Base-by-base conservation (phyloP, 1,140 invertebrate genomes). In the Yoshiicerus persimilis region DNA sequence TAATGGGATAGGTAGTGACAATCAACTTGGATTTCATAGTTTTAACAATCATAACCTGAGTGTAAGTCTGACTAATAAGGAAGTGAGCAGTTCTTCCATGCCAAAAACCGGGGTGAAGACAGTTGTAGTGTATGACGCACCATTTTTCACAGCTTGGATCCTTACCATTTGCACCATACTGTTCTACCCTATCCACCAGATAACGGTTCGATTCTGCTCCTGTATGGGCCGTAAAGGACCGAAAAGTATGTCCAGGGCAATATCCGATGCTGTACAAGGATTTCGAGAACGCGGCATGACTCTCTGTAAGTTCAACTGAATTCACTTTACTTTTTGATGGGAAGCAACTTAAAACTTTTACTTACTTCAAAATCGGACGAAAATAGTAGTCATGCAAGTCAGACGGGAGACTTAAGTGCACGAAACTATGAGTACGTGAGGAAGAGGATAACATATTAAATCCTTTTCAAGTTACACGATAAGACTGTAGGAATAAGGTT, bases 71-170 rank as follows among this genome's bases (percentile, higher is more conserved):
- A 86, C 11, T n/a, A 38, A 38, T 34, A 80, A 39, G 70, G 88
- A 88, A 39, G 25, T 32, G 75, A 86, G 85, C 66, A 86, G 88
- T 86, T 88, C 88, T 87, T 88, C 88, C 84, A 84, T 88, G 88
- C 85, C 88, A 86, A 88, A 86, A 47, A 86, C 70, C 20, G 75
- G 64, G 30, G 62, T 70, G 47, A 86, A 66, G 23, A 64, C 56
- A 23, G 39, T 34, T 25, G 66, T 47, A 23, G 93, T 94, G 23
- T 97, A 96, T 93, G 96, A 96, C 92, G 97, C 97, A 34, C 97
- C 97, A 83, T 98, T 98, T 92, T 97, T 98, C 92, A 97, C 97
- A 13, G 97, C 97, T 20, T 99, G 97, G 97, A 97, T 98, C 92
- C 96, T 96, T 92, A 98, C 97, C n/a, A 96, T 97, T 91, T 98